These are phyloP conservation scores for Perizoma affinitatum DNA, from an alignment of 2,888 invertebrate genomes.

Conservation along the genomic window DNA sequence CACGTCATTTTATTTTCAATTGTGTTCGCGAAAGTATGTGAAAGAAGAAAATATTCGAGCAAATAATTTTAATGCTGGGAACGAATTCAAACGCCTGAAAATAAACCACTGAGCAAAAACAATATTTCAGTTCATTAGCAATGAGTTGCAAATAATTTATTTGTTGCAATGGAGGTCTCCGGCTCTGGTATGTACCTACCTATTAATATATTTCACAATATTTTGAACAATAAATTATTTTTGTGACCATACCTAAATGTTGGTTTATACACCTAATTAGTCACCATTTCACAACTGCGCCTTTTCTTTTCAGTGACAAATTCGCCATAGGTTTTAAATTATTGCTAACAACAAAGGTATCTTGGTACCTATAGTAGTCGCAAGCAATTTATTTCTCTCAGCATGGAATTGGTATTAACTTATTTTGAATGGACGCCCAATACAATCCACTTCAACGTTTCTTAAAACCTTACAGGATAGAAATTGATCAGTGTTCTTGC, in stretches of 20 bases:
- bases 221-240: slow-evolving; percentile 5
- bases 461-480: too few species aligned
- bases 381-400: neutral
- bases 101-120: slow-evolving; percentile 4
- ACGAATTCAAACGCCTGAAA: neutral
- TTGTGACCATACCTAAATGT: neutral
- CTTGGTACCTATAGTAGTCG: slow-evolving; percentile 18
- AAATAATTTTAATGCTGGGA: neutral
- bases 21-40: slow-evolving; percentile 9
- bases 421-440: too few species aligned
- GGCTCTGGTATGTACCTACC: slow-evolving; percentile 64
- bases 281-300: slow-evolving; percentile 4
- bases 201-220: slow-evolving; percentile 37
- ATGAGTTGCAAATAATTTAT: slow-evolving; percentile 36
- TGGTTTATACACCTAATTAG: neutral
- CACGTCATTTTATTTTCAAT: slow-evolving; percentile 15
- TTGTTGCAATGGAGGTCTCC: slow-evolving; percentile 68
- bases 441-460: too few species aligned
- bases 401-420: neutral
- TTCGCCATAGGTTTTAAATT: slow-evolving; percentile 15
- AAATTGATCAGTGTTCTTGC: too few species aligned
- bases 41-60: neutral
- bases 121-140: slow-evolving; percentile 49
- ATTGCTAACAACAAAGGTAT: slow-evolving; percentile 62
- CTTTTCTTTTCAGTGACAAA: slow-evolving; percentile 6